Evolutionary conservation across 2,888 invertebrate species (phyloP).

Genomic region (Lochmaea capreae): DNA sequence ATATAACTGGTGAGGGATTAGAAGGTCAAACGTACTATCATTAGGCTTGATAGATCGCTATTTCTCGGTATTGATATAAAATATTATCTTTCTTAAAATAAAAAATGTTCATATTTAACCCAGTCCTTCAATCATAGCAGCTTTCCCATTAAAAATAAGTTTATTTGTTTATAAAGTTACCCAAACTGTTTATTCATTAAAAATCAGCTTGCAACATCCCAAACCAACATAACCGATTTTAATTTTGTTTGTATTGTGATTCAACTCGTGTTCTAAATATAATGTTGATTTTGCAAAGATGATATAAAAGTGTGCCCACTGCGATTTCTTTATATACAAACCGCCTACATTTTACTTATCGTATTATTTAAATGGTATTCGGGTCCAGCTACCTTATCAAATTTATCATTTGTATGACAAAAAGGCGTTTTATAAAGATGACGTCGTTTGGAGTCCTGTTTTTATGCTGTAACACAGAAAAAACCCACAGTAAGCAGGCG

Average conservation of each 20-base stretch:
- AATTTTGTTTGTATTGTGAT: conserved; percentile 1
- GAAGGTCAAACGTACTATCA: conserved; percentile 20
- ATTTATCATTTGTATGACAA: not conserved
- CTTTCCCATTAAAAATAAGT: no score
- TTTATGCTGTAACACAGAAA: no score
- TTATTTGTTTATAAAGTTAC: no score
- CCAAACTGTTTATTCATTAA: not conserved
- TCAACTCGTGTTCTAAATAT: conserved; percentile 5
- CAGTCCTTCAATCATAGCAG: no score
- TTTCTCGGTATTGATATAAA: not conserved
- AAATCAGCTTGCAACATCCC: not conserved
- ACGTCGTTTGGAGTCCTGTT: no score
- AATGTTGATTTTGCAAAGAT: conserved; percentile 7
- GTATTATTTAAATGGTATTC: not conserved
- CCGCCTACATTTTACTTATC: not conserved
- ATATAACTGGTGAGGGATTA: conserved; percentile 13
- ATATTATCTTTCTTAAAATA: not conserved
- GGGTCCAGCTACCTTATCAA: conserved; percentile 1
- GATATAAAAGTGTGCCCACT: conserved; percentile 1
- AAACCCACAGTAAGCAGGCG: no score
- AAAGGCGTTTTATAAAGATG: not conserved
- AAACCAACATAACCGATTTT: not conserved
- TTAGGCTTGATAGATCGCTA: conserved; percentile 9
- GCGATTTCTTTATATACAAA: conserved; percentile 1
- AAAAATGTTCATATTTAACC: not conserved